Evolutionary conservation across 1,140 invertebrate species (phyloP).

Genomic region (Cydia pomonella): DNA sequence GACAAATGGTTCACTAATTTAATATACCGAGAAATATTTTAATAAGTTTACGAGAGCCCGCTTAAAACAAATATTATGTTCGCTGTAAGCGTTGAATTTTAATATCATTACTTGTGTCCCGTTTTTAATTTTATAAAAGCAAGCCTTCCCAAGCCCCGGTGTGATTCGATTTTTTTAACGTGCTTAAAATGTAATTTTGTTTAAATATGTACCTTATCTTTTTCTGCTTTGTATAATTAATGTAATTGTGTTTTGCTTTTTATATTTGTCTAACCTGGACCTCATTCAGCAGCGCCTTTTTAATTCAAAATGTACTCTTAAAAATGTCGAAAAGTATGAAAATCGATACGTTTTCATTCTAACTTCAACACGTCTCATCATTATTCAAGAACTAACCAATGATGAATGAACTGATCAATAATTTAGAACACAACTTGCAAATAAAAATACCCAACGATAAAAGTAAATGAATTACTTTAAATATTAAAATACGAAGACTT

Average conservation of each 20-base stretch:
- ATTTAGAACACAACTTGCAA: too few relatives aligned
- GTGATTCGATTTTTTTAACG: conserved; percentile 14
- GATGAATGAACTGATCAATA: too few relatives aligned
- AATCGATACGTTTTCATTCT: too few relatives aligned
- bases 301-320: not conserved
- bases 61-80: conserved; percentile 78
- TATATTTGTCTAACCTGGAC: not conserved
- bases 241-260: not conserved
- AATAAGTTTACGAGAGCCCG: conserved; percentile 73
- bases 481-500: too few relatives aligned
- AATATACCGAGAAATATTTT: conserved; percentile 77
- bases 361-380: too few relatives aligned
- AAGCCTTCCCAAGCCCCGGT: conserved; percentile 53
- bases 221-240: conserved; percentile 19
- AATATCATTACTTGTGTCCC: conserved; percentile 72
- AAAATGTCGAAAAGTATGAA: not conserved
- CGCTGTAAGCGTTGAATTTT: conserved; percentile 72
- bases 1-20: conserved; percentile 75
- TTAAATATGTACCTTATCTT: conserved; percentile 22
- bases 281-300: not conserved
- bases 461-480: too few relatives aligned
- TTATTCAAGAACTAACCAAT: too few relatives aligned
- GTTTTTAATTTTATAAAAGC: conserved; percentile 78
- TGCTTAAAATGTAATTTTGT: conserved; percentile 19
- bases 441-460: too few relatives aligned